A percentile compares a stretch with the other conserved stretches of the same genome.
Evolutionary conservation across 1,140 invertebrate genomes (phyloP).

Genomic region (Mya arenaria): DNA sequence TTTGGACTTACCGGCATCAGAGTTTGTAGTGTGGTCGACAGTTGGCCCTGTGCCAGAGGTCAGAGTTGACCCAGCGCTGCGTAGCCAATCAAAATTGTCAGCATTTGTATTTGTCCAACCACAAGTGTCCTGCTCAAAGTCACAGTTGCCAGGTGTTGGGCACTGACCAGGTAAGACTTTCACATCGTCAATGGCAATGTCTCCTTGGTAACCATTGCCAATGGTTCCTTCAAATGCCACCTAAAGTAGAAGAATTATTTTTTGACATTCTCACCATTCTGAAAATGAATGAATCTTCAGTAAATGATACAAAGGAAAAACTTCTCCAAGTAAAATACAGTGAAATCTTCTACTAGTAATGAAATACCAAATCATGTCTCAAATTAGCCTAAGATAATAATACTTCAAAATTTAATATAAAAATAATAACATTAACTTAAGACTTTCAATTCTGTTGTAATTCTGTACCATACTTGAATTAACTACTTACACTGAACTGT

Average conservation of each 20-base stretch:
- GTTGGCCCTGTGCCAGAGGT: conserved; percentile 69
- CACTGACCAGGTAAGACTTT: conserved; percentile 64
- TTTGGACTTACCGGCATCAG: conserved; percentile 71
- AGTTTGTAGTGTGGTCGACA: conserved; percentile 76
- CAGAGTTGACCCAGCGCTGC: conserved; percentile 72
- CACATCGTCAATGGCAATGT: conserved; percentile 80
- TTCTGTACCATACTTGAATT: background rate
- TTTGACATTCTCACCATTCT: too few relatives aligned
- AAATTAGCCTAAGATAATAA: too few relatives aligned
- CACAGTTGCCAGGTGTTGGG: conserved; percentile 70
- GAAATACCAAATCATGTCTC: background rate
- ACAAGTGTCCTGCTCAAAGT: conserved; percentile 78
- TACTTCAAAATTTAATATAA: too few relatives aligned
- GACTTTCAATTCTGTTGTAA: too few relatives aligned
- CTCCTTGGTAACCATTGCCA: conserved; percentile 70
- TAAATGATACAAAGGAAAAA: too few relatives aligned
- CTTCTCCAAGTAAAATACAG: too few relatives aligned
- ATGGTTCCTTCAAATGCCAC: conserved; percentile 73
- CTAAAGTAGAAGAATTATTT: conserved; percentile 54
- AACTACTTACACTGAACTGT: conserved; percentile 44
- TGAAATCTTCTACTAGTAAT: background rate
- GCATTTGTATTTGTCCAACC: conserved; percentile 70
- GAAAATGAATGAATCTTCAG: too few relatives aligned
- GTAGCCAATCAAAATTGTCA: conserved; percentile 76
- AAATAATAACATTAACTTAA: too few relatives aligned